Conservation (phyloP, 2,113 vertebrate species). For the Microtus oregoni region DNA sequence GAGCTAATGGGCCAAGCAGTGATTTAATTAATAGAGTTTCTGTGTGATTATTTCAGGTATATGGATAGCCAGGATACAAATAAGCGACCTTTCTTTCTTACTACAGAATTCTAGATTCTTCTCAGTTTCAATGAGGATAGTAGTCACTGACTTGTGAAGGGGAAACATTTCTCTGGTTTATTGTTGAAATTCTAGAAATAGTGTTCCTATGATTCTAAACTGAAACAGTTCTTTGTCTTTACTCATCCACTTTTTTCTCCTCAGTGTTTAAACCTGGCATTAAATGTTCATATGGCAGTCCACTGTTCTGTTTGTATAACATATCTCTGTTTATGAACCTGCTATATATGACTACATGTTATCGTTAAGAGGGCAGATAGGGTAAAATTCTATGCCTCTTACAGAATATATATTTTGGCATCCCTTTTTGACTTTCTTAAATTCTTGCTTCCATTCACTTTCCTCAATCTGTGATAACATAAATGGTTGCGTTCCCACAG, state of each 20-base stretch:
- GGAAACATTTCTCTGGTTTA: neutral
- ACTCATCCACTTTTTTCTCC: neutral
- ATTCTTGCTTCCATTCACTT: neutral
- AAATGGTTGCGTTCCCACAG: neutral
- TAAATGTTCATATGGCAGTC: neutral
- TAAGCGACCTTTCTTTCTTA: too few species aligned
- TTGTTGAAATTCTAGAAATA: neutral
- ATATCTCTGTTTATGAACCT: neutral
- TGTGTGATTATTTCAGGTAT: too few species aligned
- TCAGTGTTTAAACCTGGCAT: neutral
- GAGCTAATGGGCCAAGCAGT: too few species aligned
- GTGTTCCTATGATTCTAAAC: neutral
- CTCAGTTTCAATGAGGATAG: neutral
- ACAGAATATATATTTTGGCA: neutral
- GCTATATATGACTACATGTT: neutral
- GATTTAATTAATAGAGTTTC: too few species aligned
- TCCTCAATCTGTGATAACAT: neutral
- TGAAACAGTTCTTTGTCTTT: neutral
- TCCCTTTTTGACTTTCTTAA: neutral
- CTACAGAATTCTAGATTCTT: neutral
- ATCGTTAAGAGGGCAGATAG: neutral
- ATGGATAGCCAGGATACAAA: too few species aligned
- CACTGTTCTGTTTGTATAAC: neutral
- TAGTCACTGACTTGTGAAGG: neutral
- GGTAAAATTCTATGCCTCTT: neutral